Evolutionary conservation across 2,888 invertebrate genomes (phyloP).

Genomic region (Piscicola geometra): DNA sequence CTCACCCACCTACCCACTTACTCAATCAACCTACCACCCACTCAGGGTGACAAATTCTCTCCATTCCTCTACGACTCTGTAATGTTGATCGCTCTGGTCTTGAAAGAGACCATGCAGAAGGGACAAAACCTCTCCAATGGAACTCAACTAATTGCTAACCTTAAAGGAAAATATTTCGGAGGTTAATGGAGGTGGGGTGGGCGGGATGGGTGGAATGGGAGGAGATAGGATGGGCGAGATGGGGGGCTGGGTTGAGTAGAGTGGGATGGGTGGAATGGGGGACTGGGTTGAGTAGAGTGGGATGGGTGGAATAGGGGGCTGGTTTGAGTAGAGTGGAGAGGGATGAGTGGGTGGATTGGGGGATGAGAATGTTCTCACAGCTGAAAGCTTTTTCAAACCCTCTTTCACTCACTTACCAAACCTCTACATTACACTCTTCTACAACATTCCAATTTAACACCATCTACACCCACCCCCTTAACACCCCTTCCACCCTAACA

Average conservation of each 20-base stretch:
- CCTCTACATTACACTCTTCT: too few species aligned
- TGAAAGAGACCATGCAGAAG: conserved; percentile 41
- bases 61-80: conserved; percentile 44
- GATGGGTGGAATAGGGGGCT: neutral
- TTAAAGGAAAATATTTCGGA: conserved; percentile 36
- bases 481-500: neutral
- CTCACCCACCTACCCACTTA: too few species aligned
- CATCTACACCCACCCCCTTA: neutral
- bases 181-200: conserved; percentile 18
- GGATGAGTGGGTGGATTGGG: too few species aligned
- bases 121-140: conserved; percentile 38
- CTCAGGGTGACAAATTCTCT: conserved; percentile 40
- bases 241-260: too few species aligned
- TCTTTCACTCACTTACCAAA: too few species aligned
- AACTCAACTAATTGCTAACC: conserved; percentile 27
- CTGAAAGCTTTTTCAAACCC: neutral
- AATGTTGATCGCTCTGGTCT: conserved; percentile 40
- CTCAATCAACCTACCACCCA: too few species aligned
- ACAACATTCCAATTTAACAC: neutral
- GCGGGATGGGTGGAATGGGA: neutral
- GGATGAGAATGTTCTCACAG: too few species aligned
- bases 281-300: too few species aligned
- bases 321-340: too few species aligned
- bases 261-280: too few species aligned
- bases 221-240: neutral